These are phyloP conservation scores for Lochmaea capreae DNA, from an alignment of 2,888 invertebrate genomes.

Conservation along the genomic window DNA sequence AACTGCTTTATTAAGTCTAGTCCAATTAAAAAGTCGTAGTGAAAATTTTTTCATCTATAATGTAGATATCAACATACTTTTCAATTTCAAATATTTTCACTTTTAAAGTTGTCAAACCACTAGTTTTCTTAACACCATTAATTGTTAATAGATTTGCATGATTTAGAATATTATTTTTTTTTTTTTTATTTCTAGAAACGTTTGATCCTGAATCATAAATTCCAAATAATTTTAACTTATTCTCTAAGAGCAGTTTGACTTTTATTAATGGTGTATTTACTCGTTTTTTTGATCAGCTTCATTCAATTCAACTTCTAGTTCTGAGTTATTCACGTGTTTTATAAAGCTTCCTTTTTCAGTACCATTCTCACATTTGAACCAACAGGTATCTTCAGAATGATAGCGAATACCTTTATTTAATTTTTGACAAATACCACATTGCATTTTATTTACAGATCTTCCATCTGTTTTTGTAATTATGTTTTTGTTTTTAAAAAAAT, in stretches of 20 bases:
- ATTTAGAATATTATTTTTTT: conserved; percentile 2
- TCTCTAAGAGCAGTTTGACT: conserved; percentile 37
- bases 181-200: conserved; percentile 38
- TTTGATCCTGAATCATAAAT: conserved; percentile 45
- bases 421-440: no score
- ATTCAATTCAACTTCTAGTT: background rate
- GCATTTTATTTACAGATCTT: no score
- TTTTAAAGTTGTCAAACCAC: background rate
- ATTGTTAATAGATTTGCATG: background rate
- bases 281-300: conserved; percentile 22
- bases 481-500: no score
- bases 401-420: background rate
- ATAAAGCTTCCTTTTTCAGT: background rate
- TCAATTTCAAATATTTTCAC: conserved; percentile 3
- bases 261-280: conserved; percentile 42
- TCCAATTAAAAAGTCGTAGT: background rate
- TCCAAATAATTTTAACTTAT: conserved; percentile 36
- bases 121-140: background rate
- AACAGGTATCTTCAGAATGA: background rate
- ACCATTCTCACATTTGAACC: background rate
- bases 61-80: background rate
- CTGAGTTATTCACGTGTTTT: background rate
- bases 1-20: background rate
- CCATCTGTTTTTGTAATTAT: no score
- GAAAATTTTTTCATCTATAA: background rate